Percentiles rank a stretch among this genome's conserved stretches.
These are phyloP conservation scores for Apogon talboti DNA, from an alignment of 2,797 vertebrate genomes.

Conservation along the genomic window DNA sequence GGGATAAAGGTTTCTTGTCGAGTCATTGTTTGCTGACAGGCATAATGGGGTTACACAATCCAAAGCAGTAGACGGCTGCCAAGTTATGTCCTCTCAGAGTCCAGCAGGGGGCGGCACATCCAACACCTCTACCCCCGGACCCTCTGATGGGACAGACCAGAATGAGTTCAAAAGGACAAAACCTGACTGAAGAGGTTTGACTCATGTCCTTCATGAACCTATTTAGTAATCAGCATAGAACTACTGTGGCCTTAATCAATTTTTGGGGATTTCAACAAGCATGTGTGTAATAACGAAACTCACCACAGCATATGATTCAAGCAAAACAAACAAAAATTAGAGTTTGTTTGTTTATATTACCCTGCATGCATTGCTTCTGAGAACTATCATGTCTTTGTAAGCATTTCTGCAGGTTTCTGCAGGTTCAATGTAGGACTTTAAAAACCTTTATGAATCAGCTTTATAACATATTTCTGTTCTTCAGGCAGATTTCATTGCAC, in stretches of 20 bases:
- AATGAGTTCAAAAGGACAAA: constrained; percentile 48
- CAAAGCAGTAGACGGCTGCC: constrained; percentile 14
- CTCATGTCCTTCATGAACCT: neutral
- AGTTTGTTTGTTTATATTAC: no score
- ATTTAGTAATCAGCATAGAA: neutral
- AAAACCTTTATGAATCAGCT: no score
- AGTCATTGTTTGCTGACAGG: constrained; percentile 59
- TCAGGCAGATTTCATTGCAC: no score
- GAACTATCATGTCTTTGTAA: no score
- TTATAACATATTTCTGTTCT: no score
- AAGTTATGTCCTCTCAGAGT: neutral
- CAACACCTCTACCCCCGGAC: neutral
- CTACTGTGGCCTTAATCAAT: neutral
- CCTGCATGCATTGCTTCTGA: no score
- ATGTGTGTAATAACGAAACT: neutral
- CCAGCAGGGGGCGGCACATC: constrained; percentile 74
- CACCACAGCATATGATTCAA: neutral
- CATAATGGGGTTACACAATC: constrained; percentile 48
- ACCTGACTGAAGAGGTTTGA: neutral
- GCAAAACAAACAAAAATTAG: no score
- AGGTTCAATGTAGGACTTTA: no score
- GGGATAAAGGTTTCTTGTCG: constrained; percentile 28
- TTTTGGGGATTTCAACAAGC: no score
- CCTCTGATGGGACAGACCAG: neutral
- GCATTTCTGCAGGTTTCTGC: no score